Evolutionary conservation across 2,888 invertebrate species (phyloP), one percentile per base, ranked within the genome.

Genomic region (Tubiluchus corallicola): DNA sequence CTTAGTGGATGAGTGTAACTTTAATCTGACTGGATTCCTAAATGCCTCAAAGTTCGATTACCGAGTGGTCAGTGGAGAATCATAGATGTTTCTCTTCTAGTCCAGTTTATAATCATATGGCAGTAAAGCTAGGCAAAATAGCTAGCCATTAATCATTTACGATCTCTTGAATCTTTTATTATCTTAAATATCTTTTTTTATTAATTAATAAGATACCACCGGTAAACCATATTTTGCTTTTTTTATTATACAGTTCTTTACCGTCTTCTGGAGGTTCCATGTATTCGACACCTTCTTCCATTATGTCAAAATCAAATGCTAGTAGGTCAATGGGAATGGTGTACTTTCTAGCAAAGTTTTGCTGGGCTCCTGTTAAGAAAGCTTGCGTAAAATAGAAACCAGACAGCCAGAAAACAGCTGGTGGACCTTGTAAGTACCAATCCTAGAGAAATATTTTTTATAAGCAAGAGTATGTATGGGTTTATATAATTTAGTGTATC

Each of bases 241-340:
- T n/a, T n/a, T n/a, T 17, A 5, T 5, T 17, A 21, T 20, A 20
- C 5, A 15, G 38, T n/a, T 21, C 46, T 54, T 44, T 48, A 64
- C 67, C 67, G 56, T 67, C 66, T 19, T 60, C 62, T 4, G 67
- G 67, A 15, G 62, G 51, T 17, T 50, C 52, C 0, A 55, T 51
- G 42, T 75, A 64, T 0, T 59, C 57, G n/a, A n/a, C n/a, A 18
- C 64, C 64, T 40, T 69, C 68, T 37, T 69, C 68, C 56, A 77
- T 66, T 2, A 81, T 72, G 68, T 78, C 59, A 43, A 62, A 64
- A 50, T 62, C 59, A 50, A 64, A 63, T 20, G 56, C 54, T 15
- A 67, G 56, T 48, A 65, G 52, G 51, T 66, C 64, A 42, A 67
- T 65, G 15, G 67, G 66, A 44, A 67, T 66, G 20, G 62, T 63